Evolutionary conservation across 2,888 invertebrate species (phyloP).

Genomic region (Auanema freiburgensis): DNA sequence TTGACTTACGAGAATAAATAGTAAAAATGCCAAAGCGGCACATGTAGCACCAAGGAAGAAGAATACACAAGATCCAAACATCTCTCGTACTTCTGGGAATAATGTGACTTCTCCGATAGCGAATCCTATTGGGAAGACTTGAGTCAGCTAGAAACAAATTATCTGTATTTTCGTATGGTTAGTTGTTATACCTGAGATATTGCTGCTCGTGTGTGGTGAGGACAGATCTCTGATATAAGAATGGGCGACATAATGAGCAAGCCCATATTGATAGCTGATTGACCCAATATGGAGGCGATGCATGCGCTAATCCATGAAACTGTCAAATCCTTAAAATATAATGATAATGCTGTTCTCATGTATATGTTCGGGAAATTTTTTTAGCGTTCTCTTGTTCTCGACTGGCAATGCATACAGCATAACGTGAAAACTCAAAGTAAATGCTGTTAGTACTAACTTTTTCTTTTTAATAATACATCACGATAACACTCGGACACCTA

Average conservation of each 20-base stretch:
- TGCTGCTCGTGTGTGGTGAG: constrained; percentile 51
- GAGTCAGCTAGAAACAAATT: constrained; percentile 49
- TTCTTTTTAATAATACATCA: too few species aligned
- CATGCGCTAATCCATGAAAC: constrained; percentile 25
- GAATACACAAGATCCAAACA: constrained; percentile 47
- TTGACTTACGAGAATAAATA: constrained; percentile 25
- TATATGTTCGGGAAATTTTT: too few species aligned
- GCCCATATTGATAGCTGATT: constrained; percentile 51
- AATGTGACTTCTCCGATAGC: constrained; percentile 48
- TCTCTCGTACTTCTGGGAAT: constrained; percentile 42
- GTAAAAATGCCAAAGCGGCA: constrained; percentile 27
- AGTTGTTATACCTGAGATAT: constrained; percentile 34
- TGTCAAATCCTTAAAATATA: constrained; percentile 8
- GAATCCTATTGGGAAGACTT: constrained; percentile 52
- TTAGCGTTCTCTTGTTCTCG: too few species aligned
- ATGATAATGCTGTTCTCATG: too few species aligned
- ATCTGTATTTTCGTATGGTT: neutral
- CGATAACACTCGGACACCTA: too few species aligned
- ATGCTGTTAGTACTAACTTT: too few species aligned
- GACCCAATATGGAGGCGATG: constrained; percentile 39
- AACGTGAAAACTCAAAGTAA: too few species aligned
- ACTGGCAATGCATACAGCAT: too few species aligned
- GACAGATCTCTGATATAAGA: constrained; percentile 55
- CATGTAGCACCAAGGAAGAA: constrained; percentile 31
- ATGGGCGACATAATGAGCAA: constrained; percentile 55